Percentiles rank a stretch among this genome's conserved stretches.
phyloP scores from a whole-genome alignment of 1,140 invertebrate species.

The Colletes latitarsis region DNA sequence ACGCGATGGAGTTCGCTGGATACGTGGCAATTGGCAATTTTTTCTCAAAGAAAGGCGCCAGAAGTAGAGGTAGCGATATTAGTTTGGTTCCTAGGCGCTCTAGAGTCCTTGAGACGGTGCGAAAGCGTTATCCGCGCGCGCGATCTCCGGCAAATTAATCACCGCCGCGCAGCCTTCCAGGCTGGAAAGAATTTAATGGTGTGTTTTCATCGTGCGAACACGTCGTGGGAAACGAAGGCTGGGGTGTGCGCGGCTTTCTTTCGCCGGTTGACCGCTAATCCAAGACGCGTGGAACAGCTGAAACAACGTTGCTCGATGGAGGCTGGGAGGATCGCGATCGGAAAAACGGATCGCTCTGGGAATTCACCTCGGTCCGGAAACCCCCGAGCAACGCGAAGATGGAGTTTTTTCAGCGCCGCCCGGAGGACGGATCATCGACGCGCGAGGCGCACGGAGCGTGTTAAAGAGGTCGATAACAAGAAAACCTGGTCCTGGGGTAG shows the following conservation, averaged over 20 bases:
- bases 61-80: neutral
- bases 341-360: neutral
- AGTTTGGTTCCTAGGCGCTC: neutral
- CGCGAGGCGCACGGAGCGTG: neutral
- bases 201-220: constrained; percentile 40
- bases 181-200: constrained; percentile 32
- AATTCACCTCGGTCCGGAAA: neutral
- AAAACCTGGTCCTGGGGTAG: constrained; percentile 62
- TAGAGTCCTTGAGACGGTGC: constrained; percentile 32
- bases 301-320: neutral
- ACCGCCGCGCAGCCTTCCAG: constrained; percentile 3
- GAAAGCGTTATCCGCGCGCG: constrained; percentile 33
- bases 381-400: neutral
- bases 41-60: neutral
- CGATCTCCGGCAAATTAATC: constrained; percentile 42
- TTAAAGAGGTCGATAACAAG: constrained; percentile 70
- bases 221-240: constrained; percentile 27
- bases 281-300: neutral
- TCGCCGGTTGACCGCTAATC: neutral
- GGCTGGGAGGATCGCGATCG: neutral
- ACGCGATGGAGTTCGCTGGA: neutral
- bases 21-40: neutral
- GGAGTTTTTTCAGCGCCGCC: neutral
- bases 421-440: neutral
- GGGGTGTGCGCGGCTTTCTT: constrained; percentile 14